Evolutionary conservation across 1,140 invertebrate genomes (phyloP), one percentile per base, ranked within the genome.

Genomic region (Sycophaga agraensis): DNA sequence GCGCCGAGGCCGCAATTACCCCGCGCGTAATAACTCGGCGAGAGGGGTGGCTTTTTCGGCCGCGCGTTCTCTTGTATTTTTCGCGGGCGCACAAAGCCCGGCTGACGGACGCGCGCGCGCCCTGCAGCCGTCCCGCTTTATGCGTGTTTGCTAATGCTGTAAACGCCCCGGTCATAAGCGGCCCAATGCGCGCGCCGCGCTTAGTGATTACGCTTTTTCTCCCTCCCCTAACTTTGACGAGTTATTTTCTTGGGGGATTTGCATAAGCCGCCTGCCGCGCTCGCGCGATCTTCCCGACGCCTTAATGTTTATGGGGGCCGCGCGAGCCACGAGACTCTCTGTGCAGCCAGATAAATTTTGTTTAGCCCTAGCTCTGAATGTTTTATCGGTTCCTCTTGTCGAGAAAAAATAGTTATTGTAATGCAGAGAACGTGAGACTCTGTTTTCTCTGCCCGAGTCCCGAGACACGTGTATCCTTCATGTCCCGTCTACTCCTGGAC

Each of bases 1-100:
- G 66, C 59, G 63, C 54, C 63, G 55, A 59, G 56, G 48, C 58
- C 60, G 55, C 49, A 67, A 63, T n/a, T n/a, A n/a, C n/a, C n/a
- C n/a, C 62, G 62, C 22, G 28, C 4, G 11, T 31, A 11, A 31
- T 4, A 31, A 31, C 28, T 4, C 5, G 28, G 28, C 28, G 28
- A 31, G 11, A 31, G 28, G 43, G 28, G 54, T 48, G 14, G 31
- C 3, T 26, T 56, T 57, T 57, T 56, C 43, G 43, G 55, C 48
- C 48, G 48, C n/a, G 31, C 9, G 17, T 19, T 8, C 28, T 6
- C 28, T 31, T 4, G n/a, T n/a, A 14, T 39, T 50, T 37, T 35
- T 37, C 17, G 26, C 35, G 35, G n/a, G n/a, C 14, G 35, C n/a
- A 39, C 7, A 39, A 14, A 16, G 24, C 1, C 37, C 2, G 28